Evolutionary conservation across 2,888 invertebrate genomes (phyloP), one percentile per base, ranked within the genome.

Genomic region (Volucella inflata): DNA sequence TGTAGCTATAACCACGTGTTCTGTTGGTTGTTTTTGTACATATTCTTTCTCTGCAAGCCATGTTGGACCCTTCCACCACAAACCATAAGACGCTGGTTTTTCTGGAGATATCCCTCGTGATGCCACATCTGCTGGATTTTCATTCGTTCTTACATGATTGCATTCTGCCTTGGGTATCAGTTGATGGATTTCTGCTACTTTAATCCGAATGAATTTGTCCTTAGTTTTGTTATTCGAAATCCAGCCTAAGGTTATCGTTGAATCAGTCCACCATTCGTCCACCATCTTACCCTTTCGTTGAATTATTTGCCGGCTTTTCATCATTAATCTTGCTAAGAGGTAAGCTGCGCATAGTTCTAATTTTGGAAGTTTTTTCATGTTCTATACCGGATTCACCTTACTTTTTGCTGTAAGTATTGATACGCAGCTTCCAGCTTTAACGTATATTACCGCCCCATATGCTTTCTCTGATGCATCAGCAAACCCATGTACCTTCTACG

Each of bases 151-250:
- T 30, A 30, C 30, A 30, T 30, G 6, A 30, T 30, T 30, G 6
- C 30, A 30, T 6, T 60, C 60, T 60, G 40, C 36, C 38, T 60
- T 36, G 40, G 60, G 60, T 38, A 60, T 60, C 60, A 30, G 36
- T 60, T 40, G 60, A 14, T 60, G 60, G 44, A 38, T 60, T 60
- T 60, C 60, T 60, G 8, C 46, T 57, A 70, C 38, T 70, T 68
- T 68, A 36, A 30, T 30, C n/a, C 50, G 36, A 68, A 42, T 68
- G 44, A 48, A 68, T 68, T 68, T 68, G 14, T 68, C 38, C 30
- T 30, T 30, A 30, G n/a, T 6, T 30, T 30, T 6, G 0, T 30
- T 21, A 21, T 21, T 21, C 21, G 4, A 6, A 30, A 30, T 30
- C 30, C 6, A 30, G 30, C 6, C 30, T 30, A 30, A 30, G 30